Base-by-base conservation (phyloP, 2,888 invertebrate genomes). In the Margaritifera margaritifera region DNA sequence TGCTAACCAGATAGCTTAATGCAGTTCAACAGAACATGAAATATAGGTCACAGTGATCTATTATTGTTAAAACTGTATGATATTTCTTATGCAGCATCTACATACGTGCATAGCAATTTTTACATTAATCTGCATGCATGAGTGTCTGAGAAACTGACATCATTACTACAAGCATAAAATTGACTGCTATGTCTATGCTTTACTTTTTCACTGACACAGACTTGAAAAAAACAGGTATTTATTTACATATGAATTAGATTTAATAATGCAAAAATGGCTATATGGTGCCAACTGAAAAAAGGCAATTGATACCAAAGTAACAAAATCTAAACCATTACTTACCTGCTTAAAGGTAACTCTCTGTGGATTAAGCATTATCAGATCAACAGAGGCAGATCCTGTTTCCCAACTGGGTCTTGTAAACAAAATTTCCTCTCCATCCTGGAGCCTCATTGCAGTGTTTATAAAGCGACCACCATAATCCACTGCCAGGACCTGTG, bases 271-370 rank as follows among this genome's bases (percentile, higher is more conserved):
- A 42, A 42, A 42, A 42, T 42, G 11, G 11, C 42, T 42, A 42
- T 42, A 15, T 42, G 42, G 15, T 42, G 15, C 11, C 42, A 42
- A 42, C 42, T 11, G 42, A 42, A 42, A 42, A 42, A 42, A 42
- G 11, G 42, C 15, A 15, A 42, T 42, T 42, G 15, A 42, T 42
- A 31, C 8, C 8, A 8, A 31, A 31, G 0, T 31, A 42, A 11
- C 15, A 15, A 42, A 42, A 42, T 42, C 2, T 42, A 15, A 11
- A 42, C 42, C 42, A 31, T 3, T 42, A 42, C 42, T 6, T 74
- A 87, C 87, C 84, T 87, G 88, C 74, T 87, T 88, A 72, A 88
- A 87, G 11, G 70, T 55, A 51, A 86, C 78, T 53, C 75, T 80
- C 24, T 84, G 76, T 8, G 80, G 71, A 22, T 77, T 72, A 27